These are phyloP conservation scores for Clarias pachynema DNA, from an alignment of 2,797 vertebrate genomes.

Conservation along the genomic window DNA sequence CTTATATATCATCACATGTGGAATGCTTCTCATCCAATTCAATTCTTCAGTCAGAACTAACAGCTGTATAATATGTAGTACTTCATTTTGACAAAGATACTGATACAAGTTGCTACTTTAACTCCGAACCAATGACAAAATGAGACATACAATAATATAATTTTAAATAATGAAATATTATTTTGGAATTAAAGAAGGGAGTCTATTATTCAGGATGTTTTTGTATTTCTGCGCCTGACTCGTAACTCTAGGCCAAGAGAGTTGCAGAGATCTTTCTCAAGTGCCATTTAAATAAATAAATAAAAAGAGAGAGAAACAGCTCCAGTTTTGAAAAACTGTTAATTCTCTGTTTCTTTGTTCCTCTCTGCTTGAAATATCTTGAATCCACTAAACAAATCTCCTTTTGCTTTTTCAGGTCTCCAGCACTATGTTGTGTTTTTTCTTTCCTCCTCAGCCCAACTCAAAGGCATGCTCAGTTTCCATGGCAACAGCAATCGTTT, in stretches of 20 bases:
- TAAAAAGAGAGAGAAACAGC: not conserved
- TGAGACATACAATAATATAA: not conserved
- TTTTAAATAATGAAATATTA: not conserved
- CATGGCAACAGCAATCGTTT: slow-evolving; percentile 53
- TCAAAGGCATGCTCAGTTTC: slow-evolving; percentile 54
- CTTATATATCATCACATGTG: no score
- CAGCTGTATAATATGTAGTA: not conserved
- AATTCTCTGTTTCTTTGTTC: not conserved
- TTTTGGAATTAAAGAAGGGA: not conserved
- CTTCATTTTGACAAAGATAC: not conserved
- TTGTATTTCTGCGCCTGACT: not conserved
- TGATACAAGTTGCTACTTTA: not conserved
- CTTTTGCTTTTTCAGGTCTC: slow-evolving; percentile 39
- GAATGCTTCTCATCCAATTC: no score
- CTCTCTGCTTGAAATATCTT: slow-evolving; percentile 25
- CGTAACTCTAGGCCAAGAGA: not conserved
- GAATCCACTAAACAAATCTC: slow-evolving; percentile 37
- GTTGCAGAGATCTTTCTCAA: slow-evolving; percentile 3
- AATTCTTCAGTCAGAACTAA: no score
- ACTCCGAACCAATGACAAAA: not conserved
- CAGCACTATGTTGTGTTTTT: slow-evolving; percentile 43
- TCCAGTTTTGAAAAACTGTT: slow-evolving; percentile 12
- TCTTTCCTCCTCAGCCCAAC: slow-evolving; percentile 34
- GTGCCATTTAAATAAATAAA: not conserved
- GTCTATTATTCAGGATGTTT: not conserved